Evolutionary conservation across 2,113 vertebrate species (phyloP), one percentile per base, ranked within the genome.

Genomic region (Clinocottus analis): DNA sequence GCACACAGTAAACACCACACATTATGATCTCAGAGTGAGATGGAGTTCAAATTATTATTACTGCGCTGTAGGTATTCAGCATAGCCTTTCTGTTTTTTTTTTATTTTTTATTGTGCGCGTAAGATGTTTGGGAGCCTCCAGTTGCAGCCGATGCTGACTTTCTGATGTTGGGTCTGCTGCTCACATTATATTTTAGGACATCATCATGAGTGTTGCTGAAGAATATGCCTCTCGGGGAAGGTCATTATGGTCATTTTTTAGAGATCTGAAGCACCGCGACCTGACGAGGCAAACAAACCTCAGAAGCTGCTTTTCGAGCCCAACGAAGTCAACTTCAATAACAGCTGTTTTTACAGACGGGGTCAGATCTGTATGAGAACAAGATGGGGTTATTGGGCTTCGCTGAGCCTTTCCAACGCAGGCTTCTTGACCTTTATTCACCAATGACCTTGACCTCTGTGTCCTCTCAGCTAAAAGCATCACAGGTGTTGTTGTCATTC

Each of bases 171-270:
- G 39, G 68, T 64, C 25, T 29, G 49, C 35, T 75, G 49, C 35
- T 75, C 37, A 17, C 1, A 25, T 75, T 78, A 64, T 71, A 70
- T 75, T 80, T 80, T 27, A 63, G 23, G 31, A 76, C 76, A 53
- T 51, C 56, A n/a, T 67, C 60, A 35, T n/a, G 59, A 59, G 55
- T 62, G 51, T 49, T 27, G 62, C 51, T 53, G 56, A 53, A 72
- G 59, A 63, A 84, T 62, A 59, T 60, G 77, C 55, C 69, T 79
- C 31, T 43, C 29, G 41, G 64, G 23, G 10, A 67, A 73, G 70
- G 58, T 79, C 84, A 68, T 47, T 47, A 23, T 51, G 70, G 60
- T 79, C 75, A 78, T 82, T 85, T 35, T n/a, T 84, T 39, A 51
- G 74, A 75, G 43, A 53, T 31, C 72, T 64, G 16, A 75, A 55